A percentile compares a stretch with the other conserved stretches of the same genome.
phyloP scores from a whole-genome alignment of 2,888 invertebrate species.

The Drosophila engyochracea region DNA sequence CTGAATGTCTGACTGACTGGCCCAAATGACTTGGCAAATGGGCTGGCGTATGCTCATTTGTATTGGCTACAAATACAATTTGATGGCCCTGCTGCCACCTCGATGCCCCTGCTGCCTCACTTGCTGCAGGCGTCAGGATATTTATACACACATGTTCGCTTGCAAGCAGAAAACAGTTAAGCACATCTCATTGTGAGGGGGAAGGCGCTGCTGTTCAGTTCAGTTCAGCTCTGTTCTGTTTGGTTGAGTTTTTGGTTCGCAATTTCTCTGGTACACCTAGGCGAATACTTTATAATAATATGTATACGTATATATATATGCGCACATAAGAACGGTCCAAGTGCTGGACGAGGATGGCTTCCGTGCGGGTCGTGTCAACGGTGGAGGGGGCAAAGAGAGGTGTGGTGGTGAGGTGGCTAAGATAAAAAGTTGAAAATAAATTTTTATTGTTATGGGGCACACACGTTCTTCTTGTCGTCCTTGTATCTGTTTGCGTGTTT shows the following conservation, averaged over 20 bases:
- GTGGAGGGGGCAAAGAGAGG: not conserved
- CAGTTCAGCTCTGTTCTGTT: slow-evolving; percentile 20
- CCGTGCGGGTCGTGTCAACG: slow-evolving; percentile 12
- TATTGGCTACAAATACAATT: slow-evolving; percentile 80
- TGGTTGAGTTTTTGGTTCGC: slow-evolving; percentile 28
- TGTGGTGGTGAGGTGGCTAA: slow-evolving; percentile 38
- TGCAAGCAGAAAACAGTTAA: slow-evolving; percentile 71
- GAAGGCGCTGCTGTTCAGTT: slow-evolving; percentile 1
- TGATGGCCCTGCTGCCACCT: slow-evolving; percentile 53
- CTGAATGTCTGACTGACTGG: slow-evolving; percentile 66
- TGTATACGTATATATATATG: slow-evolving; percentile 67
- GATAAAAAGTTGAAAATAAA: slow-evolving; percentile 80
- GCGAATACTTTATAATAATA: slow-evolving; percentile 79
- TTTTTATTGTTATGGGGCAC: slow-evolving; percentile 80
- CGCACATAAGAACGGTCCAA: slow-evolving; percentile 61
- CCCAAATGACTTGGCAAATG: slow-evolving; percentile 74
- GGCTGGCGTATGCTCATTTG: slow-evolving; percentile 80
- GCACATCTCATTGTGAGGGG: slow-evolving; percentile 38
- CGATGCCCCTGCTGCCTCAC: slow-evolving; percentile 3
- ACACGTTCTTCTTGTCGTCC: slow-evolving; percentile 76
- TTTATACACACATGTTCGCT: slow-evolving; percentile 69
- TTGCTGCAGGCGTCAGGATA: slow-evolving; percentile 66
- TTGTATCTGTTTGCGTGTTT: slow-evolving; percentile 81
- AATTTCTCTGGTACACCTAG: slow-evolving; percentile 67
- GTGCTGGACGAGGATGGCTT: slow-evolving; percentile 38